Conservation (phyloP, 2,888 invertebrate species). For the Phaedon cochleariae region DNA sequence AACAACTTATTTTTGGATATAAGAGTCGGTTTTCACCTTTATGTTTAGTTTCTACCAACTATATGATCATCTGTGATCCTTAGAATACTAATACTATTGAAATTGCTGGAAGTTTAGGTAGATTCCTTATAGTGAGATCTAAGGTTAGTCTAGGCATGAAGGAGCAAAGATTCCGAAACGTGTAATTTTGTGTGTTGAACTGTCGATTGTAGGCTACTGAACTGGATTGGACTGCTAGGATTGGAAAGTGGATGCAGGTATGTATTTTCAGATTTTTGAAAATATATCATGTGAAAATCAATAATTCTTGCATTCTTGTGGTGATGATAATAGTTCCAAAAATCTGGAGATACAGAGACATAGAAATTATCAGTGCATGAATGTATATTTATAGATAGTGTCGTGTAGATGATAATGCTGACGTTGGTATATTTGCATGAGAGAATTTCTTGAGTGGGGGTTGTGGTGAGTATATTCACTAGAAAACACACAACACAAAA, state of each 20-base stretch:
- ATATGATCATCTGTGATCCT: too few species aligned
- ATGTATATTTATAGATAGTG: background rate
- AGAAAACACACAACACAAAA: slow-evolving; percentile 36
- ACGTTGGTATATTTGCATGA: background rate
- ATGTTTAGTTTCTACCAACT: too few species aligned
- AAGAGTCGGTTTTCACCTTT: too few species aligned
- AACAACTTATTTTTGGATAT: too few species aligned
- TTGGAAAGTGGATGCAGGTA: slow-evolving; percentile 56
- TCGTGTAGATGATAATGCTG: background rate
- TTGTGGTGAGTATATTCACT: slow-evolving; percentile 38
- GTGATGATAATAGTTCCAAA: background rate
- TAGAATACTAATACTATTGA: too few species aligned
- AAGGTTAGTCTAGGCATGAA: slow-evolving; percentile 47
- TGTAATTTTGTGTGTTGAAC: slow-evolving; percentile 7
- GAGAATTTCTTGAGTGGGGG: slow-evolving; percentile 22
- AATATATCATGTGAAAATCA: slow-evolving; percentile 16
- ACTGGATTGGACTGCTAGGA: slow-evolving; percentile 51
- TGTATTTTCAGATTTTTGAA: slow-evolving; percentile 47
- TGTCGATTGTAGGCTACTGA: slow-evolving; percentile 44
- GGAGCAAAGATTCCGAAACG: slow-evolving; percentile 15
- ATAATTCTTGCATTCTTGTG: background rate
- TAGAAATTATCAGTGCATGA: background rate
- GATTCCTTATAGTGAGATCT: background rate
- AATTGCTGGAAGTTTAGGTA: background rate
- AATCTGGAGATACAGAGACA: background rate